Evolutionary conservation across 2,797 vertebrate species (phyloP).

Genomic region (Leptodactylus fallax): DNA sequence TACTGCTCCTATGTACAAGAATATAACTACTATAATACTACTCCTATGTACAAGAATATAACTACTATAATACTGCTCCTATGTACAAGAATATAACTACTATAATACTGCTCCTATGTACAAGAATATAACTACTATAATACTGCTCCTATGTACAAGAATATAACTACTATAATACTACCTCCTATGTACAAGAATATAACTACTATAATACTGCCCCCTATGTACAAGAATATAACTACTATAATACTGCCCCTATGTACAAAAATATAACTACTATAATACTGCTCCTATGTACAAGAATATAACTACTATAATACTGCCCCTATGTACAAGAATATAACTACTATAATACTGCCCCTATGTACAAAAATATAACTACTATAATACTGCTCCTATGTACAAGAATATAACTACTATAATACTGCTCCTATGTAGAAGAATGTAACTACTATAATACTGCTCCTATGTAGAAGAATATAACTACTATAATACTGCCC

Average conservation of each 20-base stretch:
- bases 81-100: background rate
- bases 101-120: background rate
- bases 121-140: slow-evolving; percentile 12
- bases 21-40: slow-evolving; percentile 5
- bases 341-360: slow-evolving; percentile 1
- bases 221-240: slow-evolving; percentile 10
- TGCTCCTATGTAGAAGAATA: background rate
- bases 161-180: slow-evolving; percentile 23
- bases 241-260: slow-evolving; percentile 10
- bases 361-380: slow-evolving; percentile 9
- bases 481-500: background rate
- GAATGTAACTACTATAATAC: slow-evolving; percentile 1
- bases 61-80: background rate
- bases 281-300: background rate
- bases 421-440: background rate
- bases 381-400: slow-evolving; percentile 1
- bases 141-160: slow-evolving; percentile 13
- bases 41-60: background rate
- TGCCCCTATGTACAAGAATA: background rate
- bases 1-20: background rate
- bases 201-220: slow-evolving; percentile 22
- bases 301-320: slow-evolving; percentile 3
- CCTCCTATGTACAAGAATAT: slow-evolving; percentile 16
- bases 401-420: slow-evolving; percentile 5
- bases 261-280: slow-evolving; percentile 24